These are phyloP conservation scores for Helicolenus hilgendorfi DNA, from an alignment of 2,797 vertebrate species.

Conservation along the genomic window DNA sequence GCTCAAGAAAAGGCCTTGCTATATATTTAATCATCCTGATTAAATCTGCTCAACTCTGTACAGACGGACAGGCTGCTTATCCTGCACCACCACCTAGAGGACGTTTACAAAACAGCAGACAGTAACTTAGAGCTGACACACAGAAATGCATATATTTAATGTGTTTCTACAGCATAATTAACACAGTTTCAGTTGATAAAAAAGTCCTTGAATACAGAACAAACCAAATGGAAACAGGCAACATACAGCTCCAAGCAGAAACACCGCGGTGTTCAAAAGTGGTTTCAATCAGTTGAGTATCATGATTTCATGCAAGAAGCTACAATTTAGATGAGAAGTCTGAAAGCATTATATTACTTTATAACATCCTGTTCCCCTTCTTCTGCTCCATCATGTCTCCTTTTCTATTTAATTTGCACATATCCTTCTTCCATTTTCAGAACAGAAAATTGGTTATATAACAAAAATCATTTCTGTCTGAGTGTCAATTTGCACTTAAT, in stretches of 20 bases:
- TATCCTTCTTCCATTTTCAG: not conserved
- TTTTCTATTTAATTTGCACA: constrained; percentile 8
- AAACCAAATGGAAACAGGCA: not conserved
- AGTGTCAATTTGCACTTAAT: constrained; percentile 6
- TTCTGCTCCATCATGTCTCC: not conserved
- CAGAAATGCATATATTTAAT: not conserved
- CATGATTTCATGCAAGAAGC: not conserved
- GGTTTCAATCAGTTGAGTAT: not conserved
- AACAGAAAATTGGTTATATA: not conserved
- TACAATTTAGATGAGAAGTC: not conserved
- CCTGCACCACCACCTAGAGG: constrained; percentile 67
- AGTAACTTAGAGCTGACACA: not conserved
- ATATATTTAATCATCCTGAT: not conserved
- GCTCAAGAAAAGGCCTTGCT: not conserved
- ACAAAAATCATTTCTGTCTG: not conserved
- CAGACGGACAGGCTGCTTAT: constrained; percentile 14
- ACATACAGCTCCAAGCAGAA: not conserved
- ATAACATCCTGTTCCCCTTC: not conserved
- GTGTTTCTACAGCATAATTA: not conserved
- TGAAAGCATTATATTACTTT: not conserved
- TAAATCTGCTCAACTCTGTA: not conserved
- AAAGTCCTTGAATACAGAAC: accelerated
- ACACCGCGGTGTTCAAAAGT: not conserved
- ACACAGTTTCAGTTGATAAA: not conserved
- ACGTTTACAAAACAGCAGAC: not conserved